A percentile compares a stretch with the other conserved stretches of the same genome.
phyloP scores from a whole-genome alignment of 2,888 invertebrate species.

The Drosophila meridionalis region DNA sequence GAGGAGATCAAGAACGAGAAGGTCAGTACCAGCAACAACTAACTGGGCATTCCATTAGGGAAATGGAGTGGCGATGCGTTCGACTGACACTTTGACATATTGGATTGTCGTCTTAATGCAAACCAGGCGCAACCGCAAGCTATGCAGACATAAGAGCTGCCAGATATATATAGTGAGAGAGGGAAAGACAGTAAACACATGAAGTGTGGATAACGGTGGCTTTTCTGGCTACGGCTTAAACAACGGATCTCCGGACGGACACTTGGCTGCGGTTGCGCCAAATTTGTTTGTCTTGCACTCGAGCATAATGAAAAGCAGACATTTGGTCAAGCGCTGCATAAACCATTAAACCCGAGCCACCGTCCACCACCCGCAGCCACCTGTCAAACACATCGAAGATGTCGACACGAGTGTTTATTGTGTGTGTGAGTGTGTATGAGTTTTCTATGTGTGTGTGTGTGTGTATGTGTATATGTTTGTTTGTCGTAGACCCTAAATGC shows the following conservation, averaged over 20 bases:
- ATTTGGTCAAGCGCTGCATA: slow-evolving; percentile 70
- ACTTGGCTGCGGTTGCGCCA: slow-evolving; percentile 60
- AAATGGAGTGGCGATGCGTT: slow-evolving; percentile 23
- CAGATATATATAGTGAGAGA: background rate
- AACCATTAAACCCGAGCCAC: slow-evolving; percentile 24
- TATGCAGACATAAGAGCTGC: slow-evolving; percentile 22
- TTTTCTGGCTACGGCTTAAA: slow-evolving; percentile 52
- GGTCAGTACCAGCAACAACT: slow-evolving; percentile 62
- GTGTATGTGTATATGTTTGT: slow-evolving; percentile 40
- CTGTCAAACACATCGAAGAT: slow-evolving; percentile 69
- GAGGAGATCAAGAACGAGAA: slow-evolving; percentile 85
- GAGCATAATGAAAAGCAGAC: slow-evolving; percentile 81
- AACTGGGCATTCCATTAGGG: slow-evolving; percentile 8
- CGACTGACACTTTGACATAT: slow-evolving; percentile 54
- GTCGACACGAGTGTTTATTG: slow-evolving; percentile 38
- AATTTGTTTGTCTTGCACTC: slow-evolving; percentile 79
- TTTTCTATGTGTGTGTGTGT: slow-evolving; percentile 28
- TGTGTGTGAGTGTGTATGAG: slow-evolving; percentile 13
- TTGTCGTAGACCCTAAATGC: slow-evolving; percentile 75
- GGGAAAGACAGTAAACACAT: slow-evolving; percentile 62
- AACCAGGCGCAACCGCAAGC: slow-evolving; percentile 37
- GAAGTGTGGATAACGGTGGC: slow-evolving; percentile 68
- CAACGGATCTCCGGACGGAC: slow-evolving; percentile 30
- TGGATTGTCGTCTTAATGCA: slow-evolving; percentile 45
- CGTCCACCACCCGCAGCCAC: slow-evolving; percentile 36